These are phyloP conservation scores for Pagrus major DNA, from an alignment of 2,113 vertebrate species.

Conservation along the genomic window DNA sequence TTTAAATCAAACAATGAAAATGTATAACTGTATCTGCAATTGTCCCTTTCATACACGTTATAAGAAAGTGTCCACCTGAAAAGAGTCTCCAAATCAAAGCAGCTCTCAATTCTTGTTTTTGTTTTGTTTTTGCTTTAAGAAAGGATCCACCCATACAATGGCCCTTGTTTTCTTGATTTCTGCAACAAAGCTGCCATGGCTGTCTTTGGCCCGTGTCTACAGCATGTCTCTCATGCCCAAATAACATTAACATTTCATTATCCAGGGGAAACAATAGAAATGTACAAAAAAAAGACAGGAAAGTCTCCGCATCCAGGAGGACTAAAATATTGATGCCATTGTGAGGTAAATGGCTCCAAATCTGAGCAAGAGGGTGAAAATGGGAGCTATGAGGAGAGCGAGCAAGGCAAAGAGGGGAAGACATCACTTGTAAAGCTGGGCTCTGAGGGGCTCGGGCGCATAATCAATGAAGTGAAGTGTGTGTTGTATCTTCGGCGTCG, in stretches of 20 bases:
- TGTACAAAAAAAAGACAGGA: conserved; percentile 60
- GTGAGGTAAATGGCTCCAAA: conserved; percentile 78
- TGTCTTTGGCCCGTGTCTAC: conserved; percentile 52
- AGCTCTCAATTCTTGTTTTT: neutral
- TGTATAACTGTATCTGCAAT: neutral
- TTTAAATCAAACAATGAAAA: neutral
- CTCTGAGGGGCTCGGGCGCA: conserved; percentile 80
- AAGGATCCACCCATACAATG: conserved; percentile 1
- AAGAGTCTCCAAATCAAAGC: conserved; percentile 7
- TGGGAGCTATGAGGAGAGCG: conserved; percentile 57
- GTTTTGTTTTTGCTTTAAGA: conserved; percentile 1
- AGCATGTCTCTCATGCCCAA: conserved; percentile 47
- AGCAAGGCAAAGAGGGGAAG: conserved; percentile 65
- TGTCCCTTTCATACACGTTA: too few species aligned
- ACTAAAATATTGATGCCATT: conserved; percentile 83
- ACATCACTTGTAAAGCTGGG: conserved; percentile 80
- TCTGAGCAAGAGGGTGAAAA: conserved; percentile 66
- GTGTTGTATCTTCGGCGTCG: conserved; percentile 78
- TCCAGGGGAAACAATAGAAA: conserved; percentile 74
- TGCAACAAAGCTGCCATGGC: conserved; percentile 33
- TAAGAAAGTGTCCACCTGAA: neutral
- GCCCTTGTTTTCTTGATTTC: conserved; percentile 28
- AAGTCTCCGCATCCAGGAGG: conserved; percentile 56
- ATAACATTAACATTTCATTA: conserved; percentile 83
- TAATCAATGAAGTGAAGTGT: conserved; percentile 85